Percentiles rank a stretch among this genome's conserved stretches.
These are phyloP conservation scores for Oxycera nigricornis DNA, from an alignment of 2,888 invertebrate genomes.

Conservation along the genomic window DNA sequence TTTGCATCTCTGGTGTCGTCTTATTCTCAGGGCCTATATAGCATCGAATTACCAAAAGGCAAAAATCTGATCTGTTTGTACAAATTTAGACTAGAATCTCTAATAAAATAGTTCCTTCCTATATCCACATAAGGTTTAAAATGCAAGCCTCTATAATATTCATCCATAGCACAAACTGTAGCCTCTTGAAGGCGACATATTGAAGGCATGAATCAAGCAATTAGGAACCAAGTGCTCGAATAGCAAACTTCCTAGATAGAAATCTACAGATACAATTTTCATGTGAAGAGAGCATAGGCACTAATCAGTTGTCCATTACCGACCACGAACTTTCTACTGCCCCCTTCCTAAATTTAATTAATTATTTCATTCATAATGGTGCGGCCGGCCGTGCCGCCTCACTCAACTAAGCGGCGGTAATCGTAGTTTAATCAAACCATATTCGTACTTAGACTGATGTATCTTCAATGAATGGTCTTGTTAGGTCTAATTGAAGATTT, in stretches of 20 bases:
- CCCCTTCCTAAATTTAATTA: constrained; percentile 23
- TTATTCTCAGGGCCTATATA: too few species aligned
- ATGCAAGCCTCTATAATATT: too few species aligned
- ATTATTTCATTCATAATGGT: constrained; percentile 38
- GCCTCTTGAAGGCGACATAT: not conserved
- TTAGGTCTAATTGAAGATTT: constrained; percentile 5
- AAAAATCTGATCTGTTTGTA: too few species aligned
- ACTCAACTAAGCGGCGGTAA: not conserved
- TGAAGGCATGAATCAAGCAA: constrained; percentile 3
- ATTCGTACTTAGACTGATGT: not conserved
- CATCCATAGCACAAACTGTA: not conserved
- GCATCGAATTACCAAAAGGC: too few species aligned
- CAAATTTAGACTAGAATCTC: too few species aligned
- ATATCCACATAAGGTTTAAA: too few species aligned
- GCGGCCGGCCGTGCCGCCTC: not conserved
- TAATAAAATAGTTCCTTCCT: too few species aligned
- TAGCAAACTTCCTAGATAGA: not conserved
- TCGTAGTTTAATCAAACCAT: constrained; percentile 28
- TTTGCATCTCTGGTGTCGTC: too few species aligned
- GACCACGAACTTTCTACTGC: constrained; percentile 12
- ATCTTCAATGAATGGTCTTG: constrained; percentile 1
- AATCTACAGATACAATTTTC: constrained; percentile 2
- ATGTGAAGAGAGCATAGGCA: not conserved
- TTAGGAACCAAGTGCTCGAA: constrained; percentile 1
- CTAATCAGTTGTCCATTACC: constrained; percentile 34